phyloP scores from a whole-genome alignment of 2,888 invertebrate genomes.

The Pyrrhia umbra region DNA sequence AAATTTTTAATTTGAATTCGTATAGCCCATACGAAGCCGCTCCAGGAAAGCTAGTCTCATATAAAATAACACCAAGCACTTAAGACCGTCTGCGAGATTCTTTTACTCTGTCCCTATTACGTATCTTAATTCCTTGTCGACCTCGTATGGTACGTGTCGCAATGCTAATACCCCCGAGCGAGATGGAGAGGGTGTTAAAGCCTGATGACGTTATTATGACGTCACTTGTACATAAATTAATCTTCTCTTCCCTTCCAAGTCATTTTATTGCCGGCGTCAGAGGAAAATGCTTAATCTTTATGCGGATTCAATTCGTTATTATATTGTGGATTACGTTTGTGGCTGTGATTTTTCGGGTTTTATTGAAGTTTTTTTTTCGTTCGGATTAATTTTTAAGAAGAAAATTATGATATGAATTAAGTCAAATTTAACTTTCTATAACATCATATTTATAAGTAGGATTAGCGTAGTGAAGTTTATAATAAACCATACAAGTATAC shows the following conservation, averaged over 20 bases:
- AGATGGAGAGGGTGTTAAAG: conserved; percentile 6
- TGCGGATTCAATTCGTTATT: background rate
- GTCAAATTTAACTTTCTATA: no score
- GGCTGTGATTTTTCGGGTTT: no score
- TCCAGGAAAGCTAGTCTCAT: conserved; percentile 2
- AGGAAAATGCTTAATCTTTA: conserved; percentile 5
- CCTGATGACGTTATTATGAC: conserved; percentile 51
- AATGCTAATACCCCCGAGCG: conserved; percentile 41
- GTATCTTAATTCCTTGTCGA: conserved; percentile 56
- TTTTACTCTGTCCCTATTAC: conserved; percentile 42
- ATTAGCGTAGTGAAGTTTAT: no score
- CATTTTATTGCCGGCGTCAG: conserved; percentile 24
- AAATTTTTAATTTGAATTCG: no score
- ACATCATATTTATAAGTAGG: no score
- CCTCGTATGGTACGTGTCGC: conserved; percentile 54
- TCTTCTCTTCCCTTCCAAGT: conserved; percentile 29
- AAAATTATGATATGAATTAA: no score
- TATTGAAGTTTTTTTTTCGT: no score
- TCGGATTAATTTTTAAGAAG: no score
- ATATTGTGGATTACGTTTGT: background rate
- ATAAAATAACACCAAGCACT: conserved; percentile 3
- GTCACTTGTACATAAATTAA: conserved; percentile 52
- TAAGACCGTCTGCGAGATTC: conserved; percentile 10
- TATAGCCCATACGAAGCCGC: background rate
- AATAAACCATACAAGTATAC: background rate